Conservation (phyloP, 2,888 invertebrate genomes). For the Empis stercorea region DNA sequence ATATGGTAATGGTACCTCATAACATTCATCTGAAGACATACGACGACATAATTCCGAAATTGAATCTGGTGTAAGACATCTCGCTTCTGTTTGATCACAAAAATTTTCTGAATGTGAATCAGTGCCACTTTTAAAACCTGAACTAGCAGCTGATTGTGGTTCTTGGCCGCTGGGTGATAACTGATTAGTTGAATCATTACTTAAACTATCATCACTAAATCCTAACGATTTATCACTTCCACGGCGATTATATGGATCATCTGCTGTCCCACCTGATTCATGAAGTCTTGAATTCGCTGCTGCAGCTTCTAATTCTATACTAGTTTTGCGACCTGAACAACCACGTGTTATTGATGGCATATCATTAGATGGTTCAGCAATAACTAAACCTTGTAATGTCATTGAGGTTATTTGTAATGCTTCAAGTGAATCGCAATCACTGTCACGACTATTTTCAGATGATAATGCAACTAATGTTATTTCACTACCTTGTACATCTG, state of each 20-base stretch:
- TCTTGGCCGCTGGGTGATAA: slow-evolving; percentile 42
- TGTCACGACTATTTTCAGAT: slow-evolving; percentile 61
- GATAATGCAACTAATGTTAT: slow-evolving; percentile 61
- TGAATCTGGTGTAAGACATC: slow-evolving; percentile 32
- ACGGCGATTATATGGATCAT: slow-evolving; percentile 40
- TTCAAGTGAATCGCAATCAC: slow-evolving; percentile 52
- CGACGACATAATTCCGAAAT: slow-evolving; percentile 28
- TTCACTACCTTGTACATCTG: slow-evolving; percentile 79
- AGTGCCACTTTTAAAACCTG: slow-evolving; percentile 43
- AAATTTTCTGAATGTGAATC: slow-evolving; percentile 40
- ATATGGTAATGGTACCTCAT: slow-evolving; percentile 66
- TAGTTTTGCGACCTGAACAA: slow-evolving; percentile 51
- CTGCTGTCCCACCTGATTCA: slow-evolving; percentile 8
- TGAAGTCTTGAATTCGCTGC: slow-evolving; percentile 8
- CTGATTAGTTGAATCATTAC: slow-evolving; percentile 47
- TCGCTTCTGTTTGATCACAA: slow-evolving; percentile 37
- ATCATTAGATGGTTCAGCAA: slow-evolving; percentile 59
- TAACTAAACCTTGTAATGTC: slow-evolving; percentile 43
- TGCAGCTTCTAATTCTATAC: slow-evolving; percentile 44
- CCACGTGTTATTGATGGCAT: slow-evolving; percentile 72
- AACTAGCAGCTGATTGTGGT: slow-evolving; percentile 44
- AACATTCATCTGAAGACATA: slow-evolving; percentile 37
- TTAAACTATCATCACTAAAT: slow-evolving; percentile 61
- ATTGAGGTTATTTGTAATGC: slow-evolving; percentile 32
- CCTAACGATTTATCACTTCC: slow-evolving; percentile 58